These are phyloP conservation scores for Triplophysa bombifrons DNA, from an alignment of 2,797 vertebrate genomes.

Conservation along the genomic window DNA sequence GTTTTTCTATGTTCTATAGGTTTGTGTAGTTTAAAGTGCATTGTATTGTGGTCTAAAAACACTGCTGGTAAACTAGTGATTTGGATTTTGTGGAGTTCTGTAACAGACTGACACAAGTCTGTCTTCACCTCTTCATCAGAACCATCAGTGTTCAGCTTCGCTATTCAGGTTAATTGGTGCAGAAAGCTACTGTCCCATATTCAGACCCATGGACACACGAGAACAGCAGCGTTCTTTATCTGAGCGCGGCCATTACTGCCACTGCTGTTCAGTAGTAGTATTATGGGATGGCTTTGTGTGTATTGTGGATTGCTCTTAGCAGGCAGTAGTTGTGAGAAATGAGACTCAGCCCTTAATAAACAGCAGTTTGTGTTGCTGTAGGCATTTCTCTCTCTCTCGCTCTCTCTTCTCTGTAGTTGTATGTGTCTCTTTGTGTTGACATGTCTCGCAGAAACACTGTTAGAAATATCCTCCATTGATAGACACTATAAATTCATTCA, in stretches of 20 bases:
- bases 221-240: conserved; percentile 35
- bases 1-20: neutral
- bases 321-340: conserved; percentile 1
- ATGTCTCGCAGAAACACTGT: conserved; percentile 46
- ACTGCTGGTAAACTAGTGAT: neutral
- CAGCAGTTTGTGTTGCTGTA: conserved; percentile 28
- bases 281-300: conserved; percentile 25
- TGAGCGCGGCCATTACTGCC: conserved; percentile 31
- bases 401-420: neutral
- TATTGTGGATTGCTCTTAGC: conserved; percentile 23
- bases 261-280: conserved; percentile 7
- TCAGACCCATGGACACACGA: conserved; percentile 32
- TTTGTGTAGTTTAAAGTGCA: neutral
- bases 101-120: neutral
- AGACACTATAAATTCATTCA: neutral
- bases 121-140: conserved; percentile 7
- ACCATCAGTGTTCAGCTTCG: conserved; percentile 1
- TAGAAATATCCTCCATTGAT: conserved; percentile 33
- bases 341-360: conserved; percentile 13
- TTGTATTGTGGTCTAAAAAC: neutral
- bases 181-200: conserved; percentile 49
- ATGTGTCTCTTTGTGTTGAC: conserved; percentile 52
- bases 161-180: conserved; percentile 60
- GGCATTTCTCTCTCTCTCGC: neutral
- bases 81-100: conserved; percentile 12